These are phyloP conservation scores for Ips nitidus DNA, from an alignment of 1,140 invertebrate species.

Conservation along the genomic window DNA sequence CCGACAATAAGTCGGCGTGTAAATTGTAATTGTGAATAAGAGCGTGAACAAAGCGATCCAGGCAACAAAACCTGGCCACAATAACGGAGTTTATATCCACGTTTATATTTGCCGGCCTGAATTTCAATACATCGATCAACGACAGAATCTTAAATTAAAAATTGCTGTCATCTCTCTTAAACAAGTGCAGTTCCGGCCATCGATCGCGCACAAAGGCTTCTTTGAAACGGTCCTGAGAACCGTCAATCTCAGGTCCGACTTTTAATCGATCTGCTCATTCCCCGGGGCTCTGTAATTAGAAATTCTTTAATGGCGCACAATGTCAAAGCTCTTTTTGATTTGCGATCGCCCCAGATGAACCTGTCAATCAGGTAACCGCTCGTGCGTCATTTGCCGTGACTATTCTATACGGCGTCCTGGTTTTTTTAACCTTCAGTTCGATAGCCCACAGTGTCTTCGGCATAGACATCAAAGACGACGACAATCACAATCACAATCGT, in stretches of 20 bases:
- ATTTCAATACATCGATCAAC: conserved; percentile 4
- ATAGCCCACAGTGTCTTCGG: not conserved
- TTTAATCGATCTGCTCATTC: conserved; percentile 30
- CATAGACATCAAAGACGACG: not conserved
- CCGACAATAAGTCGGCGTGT: no score
- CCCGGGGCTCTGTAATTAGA: conserved; percentile 31
- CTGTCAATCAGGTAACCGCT: conserved; percentile 31
- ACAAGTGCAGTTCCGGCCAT: conserved; percentile 29
- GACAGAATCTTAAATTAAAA: conserved; percentile 8
- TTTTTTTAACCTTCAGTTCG: conserved; percentile 1
- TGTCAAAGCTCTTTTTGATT: conserved; percentile 32
- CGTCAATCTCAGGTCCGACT: conserved; percentile 31
- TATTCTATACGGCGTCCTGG: conserved; percentile 4
- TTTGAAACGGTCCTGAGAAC: conserved; percentile 33
- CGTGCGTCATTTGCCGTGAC: conserved; percentile 30
- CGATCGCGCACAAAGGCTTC: conserved; percentile 22
- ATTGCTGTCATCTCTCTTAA: conserved; percentile 24
- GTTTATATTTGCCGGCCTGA: not conserved
- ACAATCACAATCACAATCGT: no score
- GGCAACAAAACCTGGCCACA: no score
- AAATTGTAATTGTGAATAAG: no score
- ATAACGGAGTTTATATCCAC: no score
- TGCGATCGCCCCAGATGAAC: conserved; percentile 32
- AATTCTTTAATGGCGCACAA: conserved; percentile 33
- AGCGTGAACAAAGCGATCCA: no score